phyloP scores from a whole-genome alignment of 2,797 vertebrate species.

The Podarcis siculus region DNA sequence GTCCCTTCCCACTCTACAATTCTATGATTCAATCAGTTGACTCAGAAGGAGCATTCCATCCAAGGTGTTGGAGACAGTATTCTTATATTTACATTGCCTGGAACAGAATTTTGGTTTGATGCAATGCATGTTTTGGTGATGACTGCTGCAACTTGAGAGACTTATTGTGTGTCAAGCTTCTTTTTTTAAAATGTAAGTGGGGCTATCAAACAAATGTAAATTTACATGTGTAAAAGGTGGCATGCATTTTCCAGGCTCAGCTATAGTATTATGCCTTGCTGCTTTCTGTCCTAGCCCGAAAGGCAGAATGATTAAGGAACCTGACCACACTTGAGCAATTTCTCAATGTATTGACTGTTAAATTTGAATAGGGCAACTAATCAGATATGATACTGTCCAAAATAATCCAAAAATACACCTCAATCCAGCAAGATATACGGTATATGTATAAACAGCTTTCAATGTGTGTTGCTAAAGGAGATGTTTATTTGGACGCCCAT shows the following conservation, averaged over 20 bases:
- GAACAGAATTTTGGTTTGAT: not conserved
- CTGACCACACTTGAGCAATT: not conserved
- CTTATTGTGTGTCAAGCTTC: not conserved
- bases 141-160: slow-evolving; percentile 11
- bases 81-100: not conserved
- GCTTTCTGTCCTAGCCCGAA: slow-evolving; percentile 36
- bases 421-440: not conserved
- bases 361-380: not conserved
- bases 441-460: not conserved
- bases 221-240: slow-evolving; percentile 41
- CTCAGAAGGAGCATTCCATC: not conserved
- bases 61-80: accelerated
- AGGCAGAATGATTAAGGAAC: not conserved
- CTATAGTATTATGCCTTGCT: slow-evolving; percentile 51
- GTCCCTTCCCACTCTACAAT: too few species aligned
- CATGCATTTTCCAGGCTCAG: slow-evolving; percentile 39
- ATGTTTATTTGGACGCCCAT: not conserved
- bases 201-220: slow-evolving; percentile 26
- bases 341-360: not conserved
- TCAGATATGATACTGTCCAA: not conserved
- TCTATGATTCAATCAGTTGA: not conserved
- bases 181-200: not conserved
- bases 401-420: not conserved
- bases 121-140: not conserved
- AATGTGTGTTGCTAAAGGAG: not conserved